Evolutionary conservation across 2,113 vertebrate species (phyloP), one percentile per base, ranked within the genome.

Genomic region (Rhineura floridana): DNA sequence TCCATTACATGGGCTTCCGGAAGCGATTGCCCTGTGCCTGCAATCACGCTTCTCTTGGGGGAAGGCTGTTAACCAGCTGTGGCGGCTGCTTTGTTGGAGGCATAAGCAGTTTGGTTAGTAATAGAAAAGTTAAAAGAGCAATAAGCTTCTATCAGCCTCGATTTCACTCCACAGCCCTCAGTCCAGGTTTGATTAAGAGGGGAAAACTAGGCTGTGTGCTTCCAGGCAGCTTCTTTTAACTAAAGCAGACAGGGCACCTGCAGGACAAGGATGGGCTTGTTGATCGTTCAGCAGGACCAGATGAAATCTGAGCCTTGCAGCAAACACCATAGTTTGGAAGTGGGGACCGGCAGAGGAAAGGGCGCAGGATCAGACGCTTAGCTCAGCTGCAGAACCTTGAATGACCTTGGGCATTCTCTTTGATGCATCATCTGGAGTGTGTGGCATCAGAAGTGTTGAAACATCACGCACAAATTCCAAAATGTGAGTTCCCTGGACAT

Each of bases 111-210:
- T 94, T 75, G 80, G 82, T 50, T 33, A 78, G 85, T 88, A 46
- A 36, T 4, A 72, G 65, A 55, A 5, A 69, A 89, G 73, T 83
- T 89, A 85, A 92, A n/a, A 84, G 65, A 86, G 83, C 0, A 86
- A 85, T 92, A 52, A 95, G n/a, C 87, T 87, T 69, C 91, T 92
- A 1, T 91, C 92, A 73, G 92, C 93, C 92, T 92, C 5, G 23
- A 91, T 92, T 91, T 83, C 85, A 44, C 89, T 42, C 84, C 5
- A 2, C 79, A 88, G 89, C 82, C 80, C 82, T 88, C 79, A 39
- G 0, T 55, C 4, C 0, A 0, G 44, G 83, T 73, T 86, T 65
- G 23, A 30, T 19, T 72, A 88, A 59, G 83, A 88, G 81, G 15
- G 79, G 50, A 84, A 42, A 70, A 75, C 50, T 73, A 72, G 63